Percentiles rank a stretch among this genome's conserved stretches.
phyloP scores from a whole-genome alignment of 2,888 invertebrate genomes.

The Morinoia aosen region DNA sequence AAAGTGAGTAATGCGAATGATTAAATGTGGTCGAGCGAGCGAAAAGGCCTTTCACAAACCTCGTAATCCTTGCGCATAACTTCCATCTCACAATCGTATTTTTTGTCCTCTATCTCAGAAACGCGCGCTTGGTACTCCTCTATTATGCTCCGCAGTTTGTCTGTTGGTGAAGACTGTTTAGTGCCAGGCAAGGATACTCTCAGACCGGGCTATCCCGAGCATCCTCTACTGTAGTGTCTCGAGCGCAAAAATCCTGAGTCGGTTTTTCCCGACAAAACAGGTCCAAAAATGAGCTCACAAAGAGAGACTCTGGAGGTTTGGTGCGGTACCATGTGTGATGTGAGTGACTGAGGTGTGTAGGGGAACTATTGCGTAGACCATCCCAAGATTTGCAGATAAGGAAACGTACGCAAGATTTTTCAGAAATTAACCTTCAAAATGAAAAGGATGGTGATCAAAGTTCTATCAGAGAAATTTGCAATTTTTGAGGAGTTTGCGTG shows the following conservation, averaged over 20 bases:
- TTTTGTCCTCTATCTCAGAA: constrained; percentile 86
- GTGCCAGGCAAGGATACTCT: constrained; percentile 32
- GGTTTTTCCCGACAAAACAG: neutral
- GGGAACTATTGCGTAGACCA: neutral
- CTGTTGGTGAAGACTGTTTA: constrained; percentile 68
- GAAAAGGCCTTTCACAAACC: constrained; percentile 75
- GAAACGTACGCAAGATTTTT: neutral
- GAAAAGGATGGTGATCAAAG: neutral
- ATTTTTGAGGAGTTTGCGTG: too few species aligned
- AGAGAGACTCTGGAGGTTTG: neutral
- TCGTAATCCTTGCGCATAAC: constrained; percentile 96
- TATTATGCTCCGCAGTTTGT: constrained; percentile 72
- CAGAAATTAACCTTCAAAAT: neutral
- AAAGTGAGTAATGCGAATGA: constrained; percentile 46
- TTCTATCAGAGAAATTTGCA: too few species aligned
- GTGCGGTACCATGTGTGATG: neutral
- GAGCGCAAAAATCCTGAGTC: neutral
- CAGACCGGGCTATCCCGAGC: constrained; percentile 22
- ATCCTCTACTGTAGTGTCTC: constrained; percentile 12
- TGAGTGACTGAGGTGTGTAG: constrained; percentile 27
- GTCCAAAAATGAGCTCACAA: neutral
- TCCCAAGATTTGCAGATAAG: neutral
- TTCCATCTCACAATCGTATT: constrained; percentile 98
- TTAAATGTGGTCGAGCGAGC: constrained; percentile 8
- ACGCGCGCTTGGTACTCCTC: constrained; percentile 89